Evolutionary conservation across 2,797 vertebrate genomes (phyloP).

Genomic region (Anolis apletophallus): DNA sequence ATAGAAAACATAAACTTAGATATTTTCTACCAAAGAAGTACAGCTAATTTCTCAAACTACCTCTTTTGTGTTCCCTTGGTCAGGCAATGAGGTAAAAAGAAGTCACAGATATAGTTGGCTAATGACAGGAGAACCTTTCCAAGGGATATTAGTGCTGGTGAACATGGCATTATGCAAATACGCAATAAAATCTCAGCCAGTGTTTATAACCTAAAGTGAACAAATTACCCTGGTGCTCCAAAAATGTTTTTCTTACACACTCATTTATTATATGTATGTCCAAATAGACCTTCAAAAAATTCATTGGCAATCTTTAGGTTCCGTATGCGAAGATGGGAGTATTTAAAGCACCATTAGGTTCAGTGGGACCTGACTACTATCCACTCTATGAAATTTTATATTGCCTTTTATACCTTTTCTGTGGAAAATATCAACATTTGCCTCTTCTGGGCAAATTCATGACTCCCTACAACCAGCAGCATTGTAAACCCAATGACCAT

Average conservation of each 20-base stretch:
- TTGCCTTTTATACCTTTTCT: neutral
- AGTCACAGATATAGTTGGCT: too few relatives aligned
- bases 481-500: neutral
- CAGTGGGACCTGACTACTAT: neutral
- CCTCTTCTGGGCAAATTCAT: neutral
- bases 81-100: too few relatives aligned
- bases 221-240: neutral
- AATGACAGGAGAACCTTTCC: too few relatives aligned
- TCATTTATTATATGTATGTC: neutral
- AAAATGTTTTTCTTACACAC: neutral
- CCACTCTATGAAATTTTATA: neutral
- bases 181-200: too few relatives aligned
- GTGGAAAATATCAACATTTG: neutral
- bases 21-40: too few relatives aligned
- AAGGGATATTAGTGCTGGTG: too few relatives aligned
- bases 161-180: too few relatives aligned
- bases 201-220: neutral
- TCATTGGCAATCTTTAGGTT: neutral
- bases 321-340: neutral
- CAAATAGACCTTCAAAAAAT: neutral
- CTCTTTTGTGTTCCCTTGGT: too few relatives aligned
- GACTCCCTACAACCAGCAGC: neutral
- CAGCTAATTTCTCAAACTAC: too few relatives aligned
- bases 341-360: neutral
- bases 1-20: too few relatives aligned